phyloP scores from a whole-genome alignment of 2,113 vertebrate genomes.

The Crotalus horridus region DNA sequence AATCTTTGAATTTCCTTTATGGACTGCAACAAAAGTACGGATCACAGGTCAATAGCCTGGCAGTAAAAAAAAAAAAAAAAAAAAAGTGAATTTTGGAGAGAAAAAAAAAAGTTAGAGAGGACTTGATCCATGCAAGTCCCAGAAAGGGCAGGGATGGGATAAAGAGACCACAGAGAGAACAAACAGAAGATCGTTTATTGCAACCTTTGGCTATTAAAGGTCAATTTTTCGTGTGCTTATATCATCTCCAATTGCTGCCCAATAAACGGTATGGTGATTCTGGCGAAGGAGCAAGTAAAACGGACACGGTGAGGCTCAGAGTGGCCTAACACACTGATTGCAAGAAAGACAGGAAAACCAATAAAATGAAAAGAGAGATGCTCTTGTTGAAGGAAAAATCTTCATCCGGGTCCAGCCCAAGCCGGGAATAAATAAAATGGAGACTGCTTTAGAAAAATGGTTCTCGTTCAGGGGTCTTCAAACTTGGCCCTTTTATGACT shows the following conservation, averaged over 20 bases:
- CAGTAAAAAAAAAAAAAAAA: not conserved
- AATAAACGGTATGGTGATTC: not conserved
- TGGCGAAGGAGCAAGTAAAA: not conserved
- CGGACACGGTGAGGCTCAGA: not conserved
- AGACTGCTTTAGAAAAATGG: too few relatives aligned
- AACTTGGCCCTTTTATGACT: too few relatives aligned
- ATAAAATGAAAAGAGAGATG: not conserved
- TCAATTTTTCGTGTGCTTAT: not conserved
- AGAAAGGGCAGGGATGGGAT: not conserved
- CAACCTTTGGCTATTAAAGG: not conserved
- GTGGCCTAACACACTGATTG: not conserved
- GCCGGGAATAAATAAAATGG: too few relatives aligned
- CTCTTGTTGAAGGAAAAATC: too few relatives aligned
- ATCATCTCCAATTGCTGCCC: not conserved
- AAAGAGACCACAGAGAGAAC: not conserved
- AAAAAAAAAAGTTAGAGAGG: not conserved
- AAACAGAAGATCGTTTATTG: not conserved
- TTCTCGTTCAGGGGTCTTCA: too few relatives aligned
- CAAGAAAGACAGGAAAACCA: not conserved
- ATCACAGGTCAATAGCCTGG: not conserved
- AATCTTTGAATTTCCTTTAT: not conserved
- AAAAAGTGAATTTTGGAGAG: not conserved
- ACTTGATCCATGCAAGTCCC: not conserved
- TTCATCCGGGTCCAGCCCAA: too few relatives aligned
- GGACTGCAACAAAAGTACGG: not conserved